Conservation (phyloP, 2,113 vertebrate species). For the Cichladusa arquata region DNA sequence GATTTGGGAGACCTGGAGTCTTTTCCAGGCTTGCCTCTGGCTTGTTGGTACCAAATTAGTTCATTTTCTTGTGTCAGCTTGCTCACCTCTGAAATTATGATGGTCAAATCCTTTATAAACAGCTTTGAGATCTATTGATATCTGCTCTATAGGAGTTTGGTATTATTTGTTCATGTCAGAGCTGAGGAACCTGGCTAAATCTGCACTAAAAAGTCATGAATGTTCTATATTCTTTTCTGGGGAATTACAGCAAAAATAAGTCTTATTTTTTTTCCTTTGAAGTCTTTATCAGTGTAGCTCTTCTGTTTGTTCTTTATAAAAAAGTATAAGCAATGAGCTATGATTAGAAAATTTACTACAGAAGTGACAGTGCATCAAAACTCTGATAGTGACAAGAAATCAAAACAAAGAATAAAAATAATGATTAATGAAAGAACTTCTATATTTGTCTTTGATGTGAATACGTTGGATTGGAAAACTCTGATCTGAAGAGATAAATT, state of each 20-base stretch:
- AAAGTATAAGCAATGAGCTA: background rate
- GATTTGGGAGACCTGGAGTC: background rate
- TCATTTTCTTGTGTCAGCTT: background rate
- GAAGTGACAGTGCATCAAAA: constrained; percentile 2
- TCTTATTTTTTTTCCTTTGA: background rate
- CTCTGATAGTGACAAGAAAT: background rate
- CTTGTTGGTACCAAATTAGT: background rate
- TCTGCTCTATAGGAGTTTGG: background rate
- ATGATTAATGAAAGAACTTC: background rate
- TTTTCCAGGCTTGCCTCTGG: background rate
- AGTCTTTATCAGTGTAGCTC: background rate
- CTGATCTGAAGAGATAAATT: background rate
- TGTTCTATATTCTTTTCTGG: background rate
- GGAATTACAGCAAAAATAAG: background rate
- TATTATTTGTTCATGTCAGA: background rate
- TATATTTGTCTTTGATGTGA: constrained; percentile 6
- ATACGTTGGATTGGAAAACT: background rate
- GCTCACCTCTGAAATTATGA: background rate
- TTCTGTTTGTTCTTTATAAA: constrained; percentile 5
- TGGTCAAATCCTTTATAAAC: background rate
- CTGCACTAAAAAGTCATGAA: background rate
- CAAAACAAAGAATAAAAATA: constrained; percentile 24
- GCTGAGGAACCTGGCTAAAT: background rate
- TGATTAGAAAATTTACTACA: background rate
- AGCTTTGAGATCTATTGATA: background rate